Evolutionary conservation across 92 coral and sea anemone species (phyloP).

Genomic region (Zoanthus sansibaricus): DNA sequence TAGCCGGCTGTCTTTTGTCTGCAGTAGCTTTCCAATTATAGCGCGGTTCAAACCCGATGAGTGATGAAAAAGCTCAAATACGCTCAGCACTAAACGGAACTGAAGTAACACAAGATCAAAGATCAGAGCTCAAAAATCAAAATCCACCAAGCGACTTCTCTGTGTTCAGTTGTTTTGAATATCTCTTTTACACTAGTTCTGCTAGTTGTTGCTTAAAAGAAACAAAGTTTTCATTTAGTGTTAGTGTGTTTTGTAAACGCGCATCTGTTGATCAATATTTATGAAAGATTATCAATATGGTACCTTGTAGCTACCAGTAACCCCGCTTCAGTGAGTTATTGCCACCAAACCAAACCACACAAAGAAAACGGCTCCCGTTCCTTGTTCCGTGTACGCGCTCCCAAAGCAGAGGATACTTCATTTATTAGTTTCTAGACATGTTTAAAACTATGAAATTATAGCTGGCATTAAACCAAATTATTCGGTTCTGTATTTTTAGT

Average conservation of each 20-base stretch:
- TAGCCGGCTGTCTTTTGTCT: no score
- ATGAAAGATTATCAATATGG: slow-evolving; percentile 25
- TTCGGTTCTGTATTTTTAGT: not conserved
- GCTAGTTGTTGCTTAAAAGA: slow-evolving; percentile 19
- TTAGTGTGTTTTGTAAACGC: slow-evolving; percentile 22
- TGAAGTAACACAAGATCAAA: not conserved
- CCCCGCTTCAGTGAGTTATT: slow-evolving; percentile 36
- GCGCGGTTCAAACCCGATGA: not conserved
- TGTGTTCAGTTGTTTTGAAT: slow-evolving; percentile 23
- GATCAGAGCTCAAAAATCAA: slow-evolving; percentile 11
- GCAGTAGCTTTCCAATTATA: not conserved
- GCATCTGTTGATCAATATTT: slow-evolving; percentile 31
- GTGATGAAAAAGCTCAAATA: not conserved
- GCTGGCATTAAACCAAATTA: not conserved
- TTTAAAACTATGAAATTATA: slow-evolving; percentile 4
- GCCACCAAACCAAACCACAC: slow-evolving; percentile 11
- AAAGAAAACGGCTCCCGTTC: not conserved
- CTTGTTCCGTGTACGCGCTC: slow-evolving; percentile 17
- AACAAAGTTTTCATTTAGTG: slow-evolving; percentile 4
- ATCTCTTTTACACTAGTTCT: not conserved
- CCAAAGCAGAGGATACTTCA: not conserved
- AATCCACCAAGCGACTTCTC: not conserved
- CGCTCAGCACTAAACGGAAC: not conserved
- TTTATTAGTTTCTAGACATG: not conserved
- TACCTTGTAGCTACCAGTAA: slow-evolving; percentile 39